Base-by-base conservation (phyloP, 35 echinoderm and acorn worm species). In the Lytechinus pictus region DNA sequence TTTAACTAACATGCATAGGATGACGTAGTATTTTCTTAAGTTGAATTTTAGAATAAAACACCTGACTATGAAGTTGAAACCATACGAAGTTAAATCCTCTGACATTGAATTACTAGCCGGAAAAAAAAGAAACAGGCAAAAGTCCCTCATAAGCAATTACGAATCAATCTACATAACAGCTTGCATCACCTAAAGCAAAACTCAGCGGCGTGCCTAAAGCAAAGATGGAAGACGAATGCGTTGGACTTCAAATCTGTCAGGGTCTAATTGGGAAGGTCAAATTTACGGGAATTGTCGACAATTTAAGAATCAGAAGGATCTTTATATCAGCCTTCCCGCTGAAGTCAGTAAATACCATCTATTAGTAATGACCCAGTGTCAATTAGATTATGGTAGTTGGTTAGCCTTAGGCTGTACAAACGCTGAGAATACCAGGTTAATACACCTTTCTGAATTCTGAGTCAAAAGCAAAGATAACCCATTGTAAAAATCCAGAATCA, bases 141-240 rank as follows among this genome's bases (percentile, higher is more conserved):
- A 79, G 16, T 79, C 66, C 66, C 66, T 24, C n/a, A 79, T 16
- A 79, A 79, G n/a, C 19, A 79, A 79, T 79, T 79, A 79, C 66
- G 14, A 79, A 79, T 79, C 66, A 79, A 79, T 79, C 66, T 79
- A 79, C n/a, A n/a, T n/a, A 79, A 79, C 66, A 79, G 66, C 66
- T 79, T 24, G 66, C 7, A 79, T n/a, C 66, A 4, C 66, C 19
- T 16, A 14, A 79, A 79, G 66, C 6, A 24, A 79, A 79, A 24
- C 66, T 79, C 19, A 7, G 66, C 19, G 66, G 66, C 19, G 66
- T 19, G 66, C 66, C 21, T 24, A 19, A 16, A 79, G 66, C 66
- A 24, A 24, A 24, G 12, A 8, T 79, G 19, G 21, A n/a, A 79
- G 66, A 24, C 66, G 66, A n/a, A 79, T 79, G 66, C 19, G 2